Base-by-base conservation (phyloP, 2,888 invertebrate species). In the Melitaea athalia region DNA sequence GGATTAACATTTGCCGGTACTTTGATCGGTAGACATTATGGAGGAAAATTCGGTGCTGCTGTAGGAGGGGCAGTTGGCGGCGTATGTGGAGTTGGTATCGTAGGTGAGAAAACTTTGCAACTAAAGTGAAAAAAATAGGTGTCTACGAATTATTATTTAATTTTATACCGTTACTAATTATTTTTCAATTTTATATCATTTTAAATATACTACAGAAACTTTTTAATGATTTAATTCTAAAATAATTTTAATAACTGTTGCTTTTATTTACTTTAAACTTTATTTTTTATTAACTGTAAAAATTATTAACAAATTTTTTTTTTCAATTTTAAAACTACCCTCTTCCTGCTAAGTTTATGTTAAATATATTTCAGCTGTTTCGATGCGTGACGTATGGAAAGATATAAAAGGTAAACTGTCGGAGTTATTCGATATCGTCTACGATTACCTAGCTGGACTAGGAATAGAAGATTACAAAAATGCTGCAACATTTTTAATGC, bases 31-130 rank as follows among this genome's bases (percentile, higher is more conserved):
- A 83, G 80, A 10, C 88, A 89, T 74, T 89, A 86, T 72, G 92
- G 89, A 12, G 92, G 92, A 7, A 88, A 85, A 72, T 52, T 88
- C 2, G 92, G 92, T 0, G 91, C 89, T 0, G 85, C 85, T 0
- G 79, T 91, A 0, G 92, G 92, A 0, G 88, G 91, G 0, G 88
- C 86, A 0, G 82, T 91, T 8, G 92, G 92, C 0, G 92, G 92
- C 0, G 89, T 78, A 7, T 91, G 91, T 63, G 91, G 91, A 4
- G 68, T 89, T n/a, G 91, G 91, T 0, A 73, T 91, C 61, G 83
- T 86, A 64, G 86, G 92, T 91, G 75, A 85, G 88, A 31, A 57
- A 38, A 66, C n/a, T 49, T 49, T 49, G 3, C 1, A 5, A 38
- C 8, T 38, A 38, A 38, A 38, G 0, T 38, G 38, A 38, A 38